Base-by-base conservation (phyloP, 1,140 invertebrate species). In the Diorhabda carinulata region DNA sequence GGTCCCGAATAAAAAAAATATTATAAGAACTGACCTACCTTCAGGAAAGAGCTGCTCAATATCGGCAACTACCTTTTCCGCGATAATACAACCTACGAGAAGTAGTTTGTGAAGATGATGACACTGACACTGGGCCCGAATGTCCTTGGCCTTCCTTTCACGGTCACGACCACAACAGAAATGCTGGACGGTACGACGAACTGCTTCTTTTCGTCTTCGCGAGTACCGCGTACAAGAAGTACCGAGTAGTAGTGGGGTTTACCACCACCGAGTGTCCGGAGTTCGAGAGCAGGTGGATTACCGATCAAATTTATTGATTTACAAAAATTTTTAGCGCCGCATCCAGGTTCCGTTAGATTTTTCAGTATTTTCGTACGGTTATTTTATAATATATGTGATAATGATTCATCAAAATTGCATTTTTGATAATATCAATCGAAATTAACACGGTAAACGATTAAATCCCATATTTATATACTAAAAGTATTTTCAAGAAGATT, bases 91-190 rank as follows among this genome's bases (percentile, higher is more conserved):
- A n/a, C 47, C 25, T 25, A 25, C 25, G 25, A 25, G 25, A 25
- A 25, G 47, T 52, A 8, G 6, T 52, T 52, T n/a, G 6, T 52
- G 47, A 6, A n/a, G 47, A 52, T 52, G 47, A 52, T 52, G 47
- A 52, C 47, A 52, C 47, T 52, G 47, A 52, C 47, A 52, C 47
- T 52, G 47, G 47, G 47, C 47, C 47, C 47, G 47, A 52, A 52
- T 52, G 47, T 52, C 47, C 47, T 52, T 52, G 47, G 47, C 47
- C 47, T 52, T 52, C 47, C 47, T 52, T 52, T 52, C 47, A 52
- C 47, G 47, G 47, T 52, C 47, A 52, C 47, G 6, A 52, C 47
- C 47, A 52, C 47, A 52, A 52, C 47, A 52, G 47, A 52, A 52
- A 52, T 52, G 47, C 47, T 52, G 6, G 47, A 4, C 47, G 47